Percentiles rank a stretch among this genome's conserved stretches.
Conservation (phyloP, 2,113 vertebrate genomes). For the Ciconia maguari region DNA sequence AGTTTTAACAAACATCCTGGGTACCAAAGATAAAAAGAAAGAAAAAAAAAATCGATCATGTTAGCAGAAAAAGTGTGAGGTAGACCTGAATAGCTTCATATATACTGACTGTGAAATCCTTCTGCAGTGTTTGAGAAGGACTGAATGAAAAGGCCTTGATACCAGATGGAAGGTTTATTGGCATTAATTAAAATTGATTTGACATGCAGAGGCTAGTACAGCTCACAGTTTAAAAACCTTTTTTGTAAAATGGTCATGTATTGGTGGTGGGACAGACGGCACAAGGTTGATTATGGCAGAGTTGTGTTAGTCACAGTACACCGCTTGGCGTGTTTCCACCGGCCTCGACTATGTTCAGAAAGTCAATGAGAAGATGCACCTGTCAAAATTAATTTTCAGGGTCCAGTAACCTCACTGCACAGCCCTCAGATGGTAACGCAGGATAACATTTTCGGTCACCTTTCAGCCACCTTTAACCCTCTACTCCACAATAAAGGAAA, state of each 20-base stretch:
- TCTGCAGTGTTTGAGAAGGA: neutral
- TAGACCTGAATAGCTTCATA: neutral
- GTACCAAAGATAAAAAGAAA: neutral
- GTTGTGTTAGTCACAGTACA: slow-evolving; percentile 71
- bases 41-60: neutral
- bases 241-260: slow-evolving; percentile 47
- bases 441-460: neutral
- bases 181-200: slow-evolving; percentile 76
- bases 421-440: slow-evolving; percentile 21
- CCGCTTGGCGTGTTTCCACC: slow-evolving; percentile 57
- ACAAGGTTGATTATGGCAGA: slow-evolving; percentile 58
- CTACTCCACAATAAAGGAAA: neutral
- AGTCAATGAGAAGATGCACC: slow-evolving; percentile 74
- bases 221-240: slow-evolving; percentile 36
- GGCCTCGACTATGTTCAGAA: slow-evolving; percentile 41
- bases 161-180: slow-evolving; percentile 71
- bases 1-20: neutral
- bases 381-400: slow-evolving; percentile 76
- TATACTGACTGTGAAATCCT: neutral
- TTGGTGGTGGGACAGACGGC: slow-evolving; percentile 65
- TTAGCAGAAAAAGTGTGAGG: neutral
- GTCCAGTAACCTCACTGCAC: slow-evolving; percentile 45
- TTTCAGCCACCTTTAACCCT: slow-evolving; percentile 27
- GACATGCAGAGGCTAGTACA: slow-evolving; percentile 33
- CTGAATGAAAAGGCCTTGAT: slow-evolving; percentile 25